These are phyloP conservation scores for Zaprionus taronus DNA, from an alignment of 1,140 invertebrate species.

Conservation along the genomic window DNA sequence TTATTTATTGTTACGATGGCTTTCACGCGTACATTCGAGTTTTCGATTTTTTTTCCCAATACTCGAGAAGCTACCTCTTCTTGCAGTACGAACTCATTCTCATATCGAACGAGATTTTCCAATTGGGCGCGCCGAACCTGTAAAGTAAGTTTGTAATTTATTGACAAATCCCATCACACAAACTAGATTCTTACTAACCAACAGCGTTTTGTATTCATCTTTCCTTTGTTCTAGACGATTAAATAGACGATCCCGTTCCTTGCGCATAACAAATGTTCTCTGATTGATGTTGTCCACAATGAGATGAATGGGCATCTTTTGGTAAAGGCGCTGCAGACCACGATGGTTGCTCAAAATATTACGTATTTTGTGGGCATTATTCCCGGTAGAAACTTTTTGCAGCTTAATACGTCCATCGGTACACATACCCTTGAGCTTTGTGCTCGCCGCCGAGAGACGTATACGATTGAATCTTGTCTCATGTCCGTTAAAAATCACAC, in stretches of 20 bases:
- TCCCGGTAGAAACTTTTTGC: constrained; percentile 60
- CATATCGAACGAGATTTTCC: constrained; percentile 72
- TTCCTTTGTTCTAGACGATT: constrained; percentile 61
- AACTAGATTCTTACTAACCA: constrained; percentile 33
- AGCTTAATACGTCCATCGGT: constrained; percentile 70
- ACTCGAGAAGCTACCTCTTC: constrained; percentile 63
- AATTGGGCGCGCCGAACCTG: constrained; percentile 55
- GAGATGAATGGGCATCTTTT: constrained; percentile 74
- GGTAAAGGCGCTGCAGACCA: constrained; percentile 75
- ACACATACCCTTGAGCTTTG: constrained; percentile 62
- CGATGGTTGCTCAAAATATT: constrained; percentile 74
- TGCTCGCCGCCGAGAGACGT: constrained; percentile 42
- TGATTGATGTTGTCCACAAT: constrained; percentile 82
- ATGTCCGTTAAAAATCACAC: constrained; percentile 58
- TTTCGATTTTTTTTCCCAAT: constrained; percentile 73
- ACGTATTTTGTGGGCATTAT: constrained; percentile 70
- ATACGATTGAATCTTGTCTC: constrained; percentile 60
- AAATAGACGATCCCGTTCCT: constrained; percentile 74
- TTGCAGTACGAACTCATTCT: constrained; percentile 39
- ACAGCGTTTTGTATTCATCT: constrained; percentile 48
- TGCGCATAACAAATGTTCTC: constrained; percentile 77
- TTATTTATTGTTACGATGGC: constrained; percentile 75
- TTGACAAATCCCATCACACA: neutral
- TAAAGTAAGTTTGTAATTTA: neutral
- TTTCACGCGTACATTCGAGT: constrained; percentile 75